Base-by-base conservation (phyloP, 2,888 invertebrate genomes). In the Phymatocera aterrima region DNA sequence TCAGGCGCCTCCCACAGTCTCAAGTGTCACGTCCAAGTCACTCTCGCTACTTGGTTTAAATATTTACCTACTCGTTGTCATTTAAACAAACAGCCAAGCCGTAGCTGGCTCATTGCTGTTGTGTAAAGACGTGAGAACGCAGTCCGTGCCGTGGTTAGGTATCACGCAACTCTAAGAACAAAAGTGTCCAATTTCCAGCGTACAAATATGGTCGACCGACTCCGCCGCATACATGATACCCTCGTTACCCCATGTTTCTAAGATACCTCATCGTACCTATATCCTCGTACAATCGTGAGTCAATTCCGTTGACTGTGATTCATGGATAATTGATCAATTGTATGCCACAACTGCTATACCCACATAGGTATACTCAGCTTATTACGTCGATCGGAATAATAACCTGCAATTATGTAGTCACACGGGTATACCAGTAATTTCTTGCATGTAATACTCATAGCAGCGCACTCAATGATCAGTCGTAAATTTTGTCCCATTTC, bases 41-140 rank as follows among this genome's bases (percentile, higher is more conserved):
- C 31, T 51, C 72, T 64, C 51, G 31, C 72, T 34, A n/a, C 51
- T 37, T 75, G 1, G 72, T 75, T 75, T 57, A 75, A 75, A 75
- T 75, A 75, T 75, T 75, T 75, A 75, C n/a, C n/a, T n/a, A n/a
- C 75, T 75, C 43, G 40, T 37, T 75, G 24, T 75, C 75, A 37
- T 75, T 75, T 75, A 75, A 75, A 75, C 75, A 75, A 75, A 75
- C 75, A 51, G 18, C 72, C n/a, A n/a, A n/a, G n/a, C n/a, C 31
- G 28, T 15, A 54, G 18, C 18, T 54, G 12, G 21, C 3, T 8
- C 18, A 8, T 43, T 43, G 18, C 15, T 34, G 68, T 48, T 72
- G 51, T n/a, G n/a, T 10, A 64, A n/a, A 21, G 43, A 68, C 68
- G 68, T 68, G 68, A 46, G 68, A 68, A 68, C 28, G 21, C n/a